These are phyloP conservation scores for Acropternis orthonyx DNA, from an alignment of 2,797 vertebrate genomes.

Conservation along the genomic window DNA sequence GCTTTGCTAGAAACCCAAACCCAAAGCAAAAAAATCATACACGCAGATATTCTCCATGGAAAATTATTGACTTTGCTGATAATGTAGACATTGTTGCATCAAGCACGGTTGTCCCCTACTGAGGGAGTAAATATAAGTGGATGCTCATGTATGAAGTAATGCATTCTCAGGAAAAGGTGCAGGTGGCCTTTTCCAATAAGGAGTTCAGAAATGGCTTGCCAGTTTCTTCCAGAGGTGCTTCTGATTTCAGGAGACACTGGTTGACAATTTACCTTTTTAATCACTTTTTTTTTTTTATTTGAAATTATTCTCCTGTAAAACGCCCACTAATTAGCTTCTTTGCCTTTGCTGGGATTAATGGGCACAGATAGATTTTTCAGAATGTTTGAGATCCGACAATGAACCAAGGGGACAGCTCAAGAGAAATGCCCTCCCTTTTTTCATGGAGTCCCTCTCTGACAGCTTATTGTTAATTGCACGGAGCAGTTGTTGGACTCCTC, in stretches of 20 bases:
- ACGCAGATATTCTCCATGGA: neutral
- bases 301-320: slow-evolving; percentile 35
- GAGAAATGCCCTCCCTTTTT: slow-evolving; percentile 64
- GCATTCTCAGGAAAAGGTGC: neutral
- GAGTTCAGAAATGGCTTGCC: slow-evolving; percentile 46
- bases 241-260: slow-evolving; percentile 33
- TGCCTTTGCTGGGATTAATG: slow-evolving; percentile 59
- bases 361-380: slow-evolving; percentile 29
- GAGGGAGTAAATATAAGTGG: neutral
- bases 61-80: neutral
- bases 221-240: slow-evolving; percentile 9
- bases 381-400: slow-evolving; percentile 57
- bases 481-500: slow-evolving; percentile 10
- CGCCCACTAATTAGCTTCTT: slow-evolving; percentile 65
- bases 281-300: slow-evolving; percentile 5
- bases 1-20: neutral
- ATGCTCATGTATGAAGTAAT: neutral
- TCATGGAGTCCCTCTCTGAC: slow-evolving; percentile 9
- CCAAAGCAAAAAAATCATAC: neutral
- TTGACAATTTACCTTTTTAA: slow-evolving; percentile 51
- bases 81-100: neutral
- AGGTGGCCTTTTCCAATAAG: neutral
- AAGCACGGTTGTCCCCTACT: neutral
- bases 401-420: slow-evolving; percentile 35
- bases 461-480: slow-evolving; percentile 60